Base-by-base conservation (phyloP, 2,797 vertebrate genomes). In the Malacoraja senta region DNA sequence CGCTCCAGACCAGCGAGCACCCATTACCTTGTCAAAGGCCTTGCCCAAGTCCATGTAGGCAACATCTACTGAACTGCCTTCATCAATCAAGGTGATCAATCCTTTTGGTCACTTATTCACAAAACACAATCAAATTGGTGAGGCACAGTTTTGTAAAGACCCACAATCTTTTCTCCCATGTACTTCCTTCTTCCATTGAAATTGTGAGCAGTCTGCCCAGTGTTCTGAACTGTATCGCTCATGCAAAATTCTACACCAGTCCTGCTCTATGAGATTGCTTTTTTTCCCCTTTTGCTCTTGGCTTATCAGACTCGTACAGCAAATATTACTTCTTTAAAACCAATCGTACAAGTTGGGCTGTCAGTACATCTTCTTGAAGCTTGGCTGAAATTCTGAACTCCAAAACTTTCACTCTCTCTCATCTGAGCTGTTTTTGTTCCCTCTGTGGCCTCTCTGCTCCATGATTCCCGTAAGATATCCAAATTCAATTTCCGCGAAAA, bases 251-350 rank as follows among this genome's bases (percentile, higher is more conserved):
- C 19, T 74, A 35, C 17, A 53, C 44, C 68, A 29, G 24, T 10
- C 3, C 63, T 72, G 65, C 13, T 24, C 88, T 29, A 74, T 72
- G 38, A 26, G 68, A 21, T 71, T 44, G 17, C 17, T 26, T 29
- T 74, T 91, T 29, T 74, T 91, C 15, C 53, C 32, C 32, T 88
- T 29, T 88, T 91, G 38, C 88, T 74, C 72, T 13, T 74, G 90
- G 68, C 35, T 91, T 91, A 74, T 72, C 90, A 53, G 68, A 91
- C 38, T 72, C 35, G 74, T 91, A 38, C 8, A 29, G 17, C 68
- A 91, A 53, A 44, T 24, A 72, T 38, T 72, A 4, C 9, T 71
- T 53, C 26, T 74, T 13, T 15, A 29, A 72, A 53, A 21, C 26
- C 90, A 29, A 53, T 74, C 44, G 9, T 74, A 53, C 68, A 38